Evolutionary conservation across 2,797 vertebrate genomes (phyloP), one percentile per base, ranked within the genome.

Genomic region (Adrianichthys oophorus): DNA sequence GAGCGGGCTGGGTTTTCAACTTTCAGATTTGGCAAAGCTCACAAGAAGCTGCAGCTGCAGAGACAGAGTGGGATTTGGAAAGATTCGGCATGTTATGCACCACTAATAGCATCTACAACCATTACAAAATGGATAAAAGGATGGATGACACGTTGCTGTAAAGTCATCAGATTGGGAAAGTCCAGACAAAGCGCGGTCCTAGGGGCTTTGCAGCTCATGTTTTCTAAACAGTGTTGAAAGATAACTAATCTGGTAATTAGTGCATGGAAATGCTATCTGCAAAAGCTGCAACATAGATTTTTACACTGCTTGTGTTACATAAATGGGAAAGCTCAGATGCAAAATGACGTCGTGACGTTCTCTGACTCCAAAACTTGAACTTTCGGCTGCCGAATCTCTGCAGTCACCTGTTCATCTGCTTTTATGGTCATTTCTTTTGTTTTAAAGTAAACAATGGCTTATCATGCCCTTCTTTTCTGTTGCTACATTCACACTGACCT

Each of bases 261-360:
- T 57, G 52, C 65, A 59, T 42, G 67, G 47, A 76, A 70, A 74
- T 41, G 41, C 51, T 65, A 67, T 76, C 47, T 55, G 49, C 52
- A 72, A 60, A 16, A 70, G 69, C 62, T 75, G 62, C 78, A 76
- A 70, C 72, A 72, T 82, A 78, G 59, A 83, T 84, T 71, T 37
- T 72, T 45, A 45, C 42, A 59, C 59, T 59, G 41, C 41, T 52
- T 58, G 68, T 64, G 59, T 75, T 65, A 60, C 64, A 62, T 70
- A 62, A 65, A 72, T 44, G 69, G 53, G 51, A 58, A 72, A 62
- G 51, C 24, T 4, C 1, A 32, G 53, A 62, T 45, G 61, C 79
- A 75, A 78, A 81, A 49, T 62, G 62, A 68, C 53, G 43, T n/a
- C n/a, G n/a, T n/a, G n/a, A n/a, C n/a, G 46, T 42, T 58, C 50